Conservation (phyloP, 1,140 invertebrate genomes). For the Neodiprion fabricii region DNA sequence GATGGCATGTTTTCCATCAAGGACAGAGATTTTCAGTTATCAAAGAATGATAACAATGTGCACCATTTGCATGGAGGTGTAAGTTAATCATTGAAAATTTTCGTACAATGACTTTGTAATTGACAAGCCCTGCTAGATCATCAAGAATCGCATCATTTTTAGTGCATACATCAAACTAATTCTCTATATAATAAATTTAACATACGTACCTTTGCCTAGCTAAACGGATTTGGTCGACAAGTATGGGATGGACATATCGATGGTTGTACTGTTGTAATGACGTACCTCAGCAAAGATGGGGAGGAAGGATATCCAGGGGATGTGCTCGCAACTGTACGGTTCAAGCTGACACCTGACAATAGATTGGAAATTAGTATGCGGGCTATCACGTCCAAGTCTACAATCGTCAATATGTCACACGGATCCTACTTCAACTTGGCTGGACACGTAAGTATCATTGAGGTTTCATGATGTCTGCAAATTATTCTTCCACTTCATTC, state of each 20-base stretch:
- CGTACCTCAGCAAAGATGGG: constrained; percentile 76
- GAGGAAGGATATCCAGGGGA: constrained; percentile 89
- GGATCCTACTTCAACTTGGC: constrained; percentile 93
- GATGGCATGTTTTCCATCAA: constrained; percentile 72
- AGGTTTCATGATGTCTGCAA: constrained; percentile 10
- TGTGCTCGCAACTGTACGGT: constrained; percentile 71
- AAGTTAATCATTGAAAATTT: constrained; percentile 15
- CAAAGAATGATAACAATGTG: constrained; percentile 72
- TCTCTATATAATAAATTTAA: constrained; percentile 12
- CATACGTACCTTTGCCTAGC: constrained; percentile 26
- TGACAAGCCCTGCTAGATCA: constrained; percentile 75
- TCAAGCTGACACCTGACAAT: constrained; percentile 75
- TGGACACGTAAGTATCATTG: constrained; percentile 70
- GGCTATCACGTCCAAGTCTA: constrained; percentile 77
- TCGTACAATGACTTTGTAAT: constrained; percentile 62
- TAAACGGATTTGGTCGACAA: constrained; percentile 42
- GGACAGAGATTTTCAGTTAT: constrained; percentile 71
- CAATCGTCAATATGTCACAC: constrained; percentile 88
- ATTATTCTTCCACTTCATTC: background rate
- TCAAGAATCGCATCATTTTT: constrained; percentile 20
- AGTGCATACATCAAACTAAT: background rate
- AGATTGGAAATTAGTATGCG: constrained; percentile 74
- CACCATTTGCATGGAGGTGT: constrained; percentile 87
- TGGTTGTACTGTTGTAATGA: constrained; percentile 67
- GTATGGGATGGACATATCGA: constrained; percentile 61